Evolutionary conservation across 1,140 invertebrate genomes (phyloP), one percentile per base, ranked within the genome.

Genomic region (Brachionus paranguensis): DNA sequence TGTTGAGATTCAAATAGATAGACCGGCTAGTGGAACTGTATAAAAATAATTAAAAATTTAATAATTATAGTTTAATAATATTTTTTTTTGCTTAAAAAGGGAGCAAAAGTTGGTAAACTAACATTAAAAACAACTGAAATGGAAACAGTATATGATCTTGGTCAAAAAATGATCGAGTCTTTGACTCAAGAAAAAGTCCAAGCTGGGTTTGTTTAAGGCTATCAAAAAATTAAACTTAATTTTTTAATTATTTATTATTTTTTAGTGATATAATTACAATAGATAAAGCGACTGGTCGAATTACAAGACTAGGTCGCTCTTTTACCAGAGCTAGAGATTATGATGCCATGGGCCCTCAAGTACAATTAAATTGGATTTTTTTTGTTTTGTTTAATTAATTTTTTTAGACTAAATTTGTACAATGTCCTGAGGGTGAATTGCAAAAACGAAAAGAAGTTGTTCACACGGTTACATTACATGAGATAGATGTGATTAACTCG

Each of bases 401-500:
- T 79, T 87, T 87, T 17, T 87, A 91, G 87, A 91, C 91, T 7
- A 93, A 95, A 85, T 99, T 99, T 91, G 96, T 99, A 0, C 96
- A 98, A 85, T 99, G 96, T 90, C 97, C 97, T 0, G 96, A 99
- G 87, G 97, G 97, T 0, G 97, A 99, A 91, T 90, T 99, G 8
- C 96, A 99, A 90, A 99, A 99, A 88, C 91, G 97, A n/a, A 98
- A 98, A 88, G 96, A 99, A 91, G 96, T 98, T 0, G 95, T 98
- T 0, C 97, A 99, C 89, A 99, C 96, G 0, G 96, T 99, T 0
- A 96, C 95, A 0, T 89, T 99, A n/a, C 97, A 99, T 88, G 97
- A 99, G 89, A 95, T 99, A 78, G 97, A 99, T 89, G 97, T 99
- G 0, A 98, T 99, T 87, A 99, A 99, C 87, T 96, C 95, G 65